phyloP scores from a whole-genome alignment of 2,113 vertebrate genomes.

The Gymnarchus niloticus region DNA sequence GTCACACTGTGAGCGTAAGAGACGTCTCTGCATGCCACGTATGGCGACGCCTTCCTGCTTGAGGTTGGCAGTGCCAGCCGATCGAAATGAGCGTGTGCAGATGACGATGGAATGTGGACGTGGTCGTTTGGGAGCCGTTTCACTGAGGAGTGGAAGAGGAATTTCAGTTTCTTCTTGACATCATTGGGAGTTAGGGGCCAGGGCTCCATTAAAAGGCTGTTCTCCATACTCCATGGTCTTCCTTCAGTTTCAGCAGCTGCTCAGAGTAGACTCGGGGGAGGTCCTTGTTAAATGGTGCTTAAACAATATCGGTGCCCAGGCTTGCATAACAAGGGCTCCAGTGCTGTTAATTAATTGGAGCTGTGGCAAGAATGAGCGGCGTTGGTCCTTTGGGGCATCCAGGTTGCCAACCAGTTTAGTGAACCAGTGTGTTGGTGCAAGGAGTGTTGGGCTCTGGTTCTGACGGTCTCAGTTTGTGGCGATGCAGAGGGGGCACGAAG shows the following conservation, averaged over 20 bases:
- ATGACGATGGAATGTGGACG: neutral
- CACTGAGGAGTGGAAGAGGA: neutral
- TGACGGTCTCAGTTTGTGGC: neutral
- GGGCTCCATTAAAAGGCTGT: neutral
- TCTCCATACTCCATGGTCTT: slow-evolving; percentile 11
- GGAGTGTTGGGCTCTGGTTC: neutral
- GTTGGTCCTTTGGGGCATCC: neutral
- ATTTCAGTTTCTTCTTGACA: neutral
- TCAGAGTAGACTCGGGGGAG: slow-evolving; percentile 33
- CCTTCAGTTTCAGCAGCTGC: slow-evolving; percentile 30
- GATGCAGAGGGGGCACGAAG: neutral
- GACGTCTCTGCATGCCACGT: neutral
- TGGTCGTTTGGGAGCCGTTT: neutral
- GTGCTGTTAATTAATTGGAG: slow-evolving; percentile 49
- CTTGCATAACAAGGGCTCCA: slow-evolving; percentile 45
- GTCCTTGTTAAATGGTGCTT: slow-evolving; percentile 44
- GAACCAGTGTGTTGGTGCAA: neutral
- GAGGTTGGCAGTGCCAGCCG: neutral
- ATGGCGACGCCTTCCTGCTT: neutral
- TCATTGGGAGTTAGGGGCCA: neutral
- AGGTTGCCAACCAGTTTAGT: neutral
- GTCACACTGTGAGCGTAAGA: neutral
- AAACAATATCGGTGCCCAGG: slow-evolving; percentile 48
- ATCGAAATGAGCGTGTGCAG: neutral
- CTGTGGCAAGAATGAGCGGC: slow-evolving; percentile 24